Conservation (phyloP, 2,113 vertebrate species). For the Tragelaphus strepsiceros region DNA sequence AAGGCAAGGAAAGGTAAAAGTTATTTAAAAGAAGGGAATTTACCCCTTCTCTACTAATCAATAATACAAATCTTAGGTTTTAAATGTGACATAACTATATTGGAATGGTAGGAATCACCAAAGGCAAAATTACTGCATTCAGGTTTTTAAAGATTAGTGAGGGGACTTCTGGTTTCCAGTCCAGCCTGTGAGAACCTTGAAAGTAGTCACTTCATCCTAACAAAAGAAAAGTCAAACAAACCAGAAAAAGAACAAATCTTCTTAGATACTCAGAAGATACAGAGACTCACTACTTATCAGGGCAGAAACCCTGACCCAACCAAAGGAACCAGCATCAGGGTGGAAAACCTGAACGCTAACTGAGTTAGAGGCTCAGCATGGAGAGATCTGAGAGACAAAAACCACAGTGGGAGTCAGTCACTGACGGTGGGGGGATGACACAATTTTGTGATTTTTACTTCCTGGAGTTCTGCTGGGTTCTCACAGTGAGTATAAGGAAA, state of each 20-base stretch:
- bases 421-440: fast-evolving
- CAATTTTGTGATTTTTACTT: not conserved
- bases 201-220: not conserved
- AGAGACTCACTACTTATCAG: not conserved
- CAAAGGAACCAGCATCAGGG: not conserved
- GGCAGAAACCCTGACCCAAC: not conserved
- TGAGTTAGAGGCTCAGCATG: not conserved
- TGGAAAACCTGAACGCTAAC: not conserved
- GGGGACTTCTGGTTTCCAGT: not conserved
- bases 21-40: not conserved
- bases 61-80: not conserved
- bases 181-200: not conserved
- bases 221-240: not conserved
- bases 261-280: not conserved
- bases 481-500: not conserved
- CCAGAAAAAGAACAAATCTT: not conserved
- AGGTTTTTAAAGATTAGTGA: not conserved
- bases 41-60: not conserved
- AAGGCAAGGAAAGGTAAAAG: not conserved
- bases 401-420: not conserved
- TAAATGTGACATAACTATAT: not conserved
- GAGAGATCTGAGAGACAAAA: not conserved
- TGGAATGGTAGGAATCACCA: not conserved
- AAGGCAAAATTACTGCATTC: not conserved
- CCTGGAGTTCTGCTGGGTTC: not conserved